Evolutionary conservation across 1,140 invertebrate species (phyloP), one percentile per base, ranked within the genome.

Genomic region (Drusus annulatus): DNA sequence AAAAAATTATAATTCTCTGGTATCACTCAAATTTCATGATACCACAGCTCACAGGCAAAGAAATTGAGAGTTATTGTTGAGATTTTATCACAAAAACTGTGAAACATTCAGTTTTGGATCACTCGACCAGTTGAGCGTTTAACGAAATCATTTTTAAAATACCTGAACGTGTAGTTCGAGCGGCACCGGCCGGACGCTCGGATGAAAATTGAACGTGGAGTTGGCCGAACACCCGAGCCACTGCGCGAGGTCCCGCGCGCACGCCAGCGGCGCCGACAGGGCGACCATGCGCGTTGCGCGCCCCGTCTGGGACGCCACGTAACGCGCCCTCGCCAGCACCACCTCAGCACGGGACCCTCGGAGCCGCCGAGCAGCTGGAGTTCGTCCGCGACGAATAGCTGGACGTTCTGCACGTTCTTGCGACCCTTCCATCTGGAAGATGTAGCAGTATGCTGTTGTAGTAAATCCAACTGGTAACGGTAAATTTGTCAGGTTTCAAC

Each of bases 171-270:
- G 97, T 25, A 99, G 89, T 87, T 99, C 98, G 6, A 99, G 87
- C 0, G 97, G 97, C 31, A 99, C 91, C 8, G 98, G 98, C 19
- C 98, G 91, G 8, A 99, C 98, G 86, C 97, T 98, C 0, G 98
- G 98, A 87, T 99, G 98, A 87, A 99, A 99, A 90, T 99, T 99
- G 87, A 99, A 99, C 0, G 97, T 97, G 31, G 94, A 93, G 81
- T 97, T 97, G 4, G 96, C 93, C 82, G 94, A 95, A 85, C 97
- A 98, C 17, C 98, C 98, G 1, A 99, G 90, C 99, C 99, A 99
- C 85, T 98, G 96, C 0, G 97, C 95, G 13, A 99, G 93, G 89
- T 99, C 99, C 82, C 95, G 93, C 0, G 98, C 97, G 91, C 99
- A 98, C 6, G 96, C 96, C 28, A 99, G 90, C 0, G 98, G 98